Evolutionary conservation across 2,888 invertebrate species (phyloP).

Genomic region (Fragum fragum): DNA sequence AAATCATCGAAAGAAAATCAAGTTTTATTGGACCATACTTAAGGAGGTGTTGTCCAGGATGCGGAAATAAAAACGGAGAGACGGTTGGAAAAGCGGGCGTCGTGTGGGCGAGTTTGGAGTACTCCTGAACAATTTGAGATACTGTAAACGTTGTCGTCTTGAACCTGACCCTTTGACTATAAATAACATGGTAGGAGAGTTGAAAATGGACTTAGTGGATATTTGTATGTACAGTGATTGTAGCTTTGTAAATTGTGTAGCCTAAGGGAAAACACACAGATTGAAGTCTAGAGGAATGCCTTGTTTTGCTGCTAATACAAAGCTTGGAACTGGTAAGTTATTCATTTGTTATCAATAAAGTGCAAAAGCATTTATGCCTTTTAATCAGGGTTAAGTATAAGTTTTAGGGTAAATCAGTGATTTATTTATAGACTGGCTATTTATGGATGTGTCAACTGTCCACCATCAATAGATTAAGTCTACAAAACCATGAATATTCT

Average conservation of each 20-base stretch:
- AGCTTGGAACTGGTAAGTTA: not conserved
- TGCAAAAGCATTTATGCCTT: too few species aligned
- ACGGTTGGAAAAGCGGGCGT: not conserved
- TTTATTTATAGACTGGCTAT: too few species aligned
- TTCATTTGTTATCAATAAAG: too few species aligned
- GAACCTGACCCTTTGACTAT: not conserved
- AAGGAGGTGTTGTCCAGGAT: too few species aligned
- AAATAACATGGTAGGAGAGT: not conserved
- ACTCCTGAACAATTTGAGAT: not conserved
- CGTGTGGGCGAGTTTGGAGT: not conserved
- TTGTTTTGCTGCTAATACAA: not conserved
- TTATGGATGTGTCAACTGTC: too few species aligned
- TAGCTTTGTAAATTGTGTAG: not conserved
- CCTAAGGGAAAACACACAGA: not conserved
- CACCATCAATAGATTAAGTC: too few species aligned
- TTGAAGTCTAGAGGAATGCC: not conserved
- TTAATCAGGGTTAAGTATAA: too few species aligned
- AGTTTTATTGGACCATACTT: too few species aligned
- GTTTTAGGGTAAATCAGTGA: too few species aligned
- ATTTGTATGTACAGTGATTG: not conserved
- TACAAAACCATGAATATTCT: too few species aligned
- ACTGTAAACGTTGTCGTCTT: not conserved
- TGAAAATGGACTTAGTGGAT: not conserved
- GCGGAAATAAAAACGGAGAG: not conserved
- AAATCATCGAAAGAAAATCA: too few species aligned